Percentiles rank a stretch among this genome's conserved stretches.
phyloP scores from a whole-genome alignment of 2,888 invertebrate genomes.

The Timandra comae region DNA sequence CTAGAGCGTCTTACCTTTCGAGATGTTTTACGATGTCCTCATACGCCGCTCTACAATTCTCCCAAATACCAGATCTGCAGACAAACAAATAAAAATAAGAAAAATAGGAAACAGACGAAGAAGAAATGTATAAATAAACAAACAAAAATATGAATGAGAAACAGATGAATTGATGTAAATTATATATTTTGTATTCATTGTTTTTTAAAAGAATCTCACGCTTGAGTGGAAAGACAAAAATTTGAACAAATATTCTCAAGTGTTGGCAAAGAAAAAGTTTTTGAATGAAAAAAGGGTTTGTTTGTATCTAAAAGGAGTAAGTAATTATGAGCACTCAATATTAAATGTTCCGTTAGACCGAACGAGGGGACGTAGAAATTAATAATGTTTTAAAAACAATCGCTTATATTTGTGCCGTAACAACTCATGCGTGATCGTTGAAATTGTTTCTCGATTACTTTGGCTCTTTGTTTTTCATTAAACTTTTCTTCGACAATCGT shows the following conservation, averaged over 20 bases:
- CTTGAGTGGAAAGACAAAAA: conserved; percentile 33
- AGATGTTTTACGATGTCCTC: conserved; percentile 97
- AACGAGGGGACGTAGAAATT: conserved; percentile 69
- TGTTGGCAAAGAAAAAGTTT: conserved; percentile 55
- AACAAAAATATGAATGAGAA: conserved; percentile 29
- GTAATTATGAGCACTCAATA: conserved; percentile 76
- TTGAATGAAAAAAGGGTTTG: conserved; percentile 58
- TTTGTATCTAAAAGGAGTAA: conserved; percentile 66
- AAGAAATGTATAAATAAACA: conserved; percentile 25
- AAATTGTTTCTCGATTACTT: conserved; percentile 75
- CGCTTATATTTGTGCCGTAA: conserved; percentile 65
- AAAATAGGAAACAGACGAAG: conserved; percentile 40
- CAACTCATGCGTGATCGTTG: conserved; percentile 71
- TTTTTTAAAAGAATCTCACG: conserved; percentile 7
- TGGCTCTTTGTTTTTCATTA: conserved; percentile 69
- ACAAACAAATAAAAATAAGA: conserved; percentile 68
- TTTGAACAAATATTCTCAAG: conserved; percentile 42
- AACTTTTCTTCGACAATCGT: conserved; percentile 52
- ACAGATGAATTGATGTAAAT: conserved; percentile 26
- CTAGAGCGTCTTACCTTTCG: conserved; percentile 84
- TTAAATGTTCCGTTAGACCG: conserved; percentile 72
- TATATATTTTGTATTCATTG: conserved; percentile 16
- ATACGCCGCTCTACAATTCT: conserved; percentile 95
- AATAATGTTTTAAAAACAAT: conserved; percentile 77
- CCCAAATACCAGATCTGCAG: conserved; percentile 92